A percentile compares a stretch with the other conserved stretches of the same genome.
Conservation (phyloP, 2,113 vertebrate species). For the Daphoenositta chrysoptera region DNA sequence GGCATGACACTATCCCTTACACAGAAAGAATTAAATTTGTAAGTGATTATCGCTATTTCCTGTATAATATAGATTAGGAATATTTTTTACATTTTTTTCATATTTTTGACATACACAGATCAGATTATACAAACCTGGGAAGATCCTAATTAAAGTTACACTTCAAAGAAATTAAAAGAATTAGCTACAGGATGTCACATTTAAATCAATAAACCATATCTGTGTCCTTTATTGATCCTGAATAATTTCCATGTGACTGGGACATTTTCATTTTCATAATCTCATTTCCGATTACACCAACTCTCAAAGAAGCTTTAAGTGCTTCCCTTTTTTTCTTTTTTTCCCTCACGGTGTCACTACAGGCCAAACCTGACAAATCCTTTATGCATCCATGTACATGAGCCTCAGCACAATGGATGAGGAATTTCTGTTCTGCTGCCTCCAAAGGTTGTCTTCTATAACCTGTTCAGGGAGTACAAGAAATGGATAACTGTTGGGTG, state of each 20-base stretch:
- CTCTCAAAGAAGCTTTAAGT: not conserved
- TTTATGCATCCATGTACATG: not conserved
- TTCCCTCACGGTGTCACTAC: not conserved
- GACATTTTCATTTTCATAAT: not conserved
- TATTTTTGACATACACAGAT: not conserved
- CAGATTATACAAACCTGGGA: not conserved
- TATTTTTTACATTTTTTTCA: not conserved
- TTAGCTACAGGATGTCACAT: not conserved
- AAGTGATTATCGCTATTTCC: not conserved
- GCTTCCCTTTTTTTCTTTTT: not conserved
- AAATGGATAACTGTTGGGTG: not conserved
- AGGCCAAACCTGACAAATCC: not conserved
- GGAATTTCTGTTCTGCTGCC: not conserved
- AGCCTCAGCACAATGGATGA: not conserved
- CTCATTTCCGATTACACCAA: rapidly evolving
- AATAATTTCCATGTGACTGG: not conserved
- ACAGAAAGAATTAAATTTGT: not conserved
- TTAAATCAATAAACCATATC: not conserved
- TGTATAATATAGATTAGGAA: not conserved
- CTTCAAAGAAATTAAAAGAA: not conserved
- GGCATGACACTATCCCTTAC: not conserved
- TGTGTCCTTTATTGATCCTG: not conserved
- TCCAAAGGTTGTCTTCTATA: not conserved
- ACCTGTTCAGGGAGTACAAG: not conserved
- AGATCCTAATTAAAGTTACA: not conserved